Percentiles rank a stretch among this genome's conserved stretches.
Conservation (phyloP, 1,140 invertebrate species). For the Zaprionus ornatus region DNA sequence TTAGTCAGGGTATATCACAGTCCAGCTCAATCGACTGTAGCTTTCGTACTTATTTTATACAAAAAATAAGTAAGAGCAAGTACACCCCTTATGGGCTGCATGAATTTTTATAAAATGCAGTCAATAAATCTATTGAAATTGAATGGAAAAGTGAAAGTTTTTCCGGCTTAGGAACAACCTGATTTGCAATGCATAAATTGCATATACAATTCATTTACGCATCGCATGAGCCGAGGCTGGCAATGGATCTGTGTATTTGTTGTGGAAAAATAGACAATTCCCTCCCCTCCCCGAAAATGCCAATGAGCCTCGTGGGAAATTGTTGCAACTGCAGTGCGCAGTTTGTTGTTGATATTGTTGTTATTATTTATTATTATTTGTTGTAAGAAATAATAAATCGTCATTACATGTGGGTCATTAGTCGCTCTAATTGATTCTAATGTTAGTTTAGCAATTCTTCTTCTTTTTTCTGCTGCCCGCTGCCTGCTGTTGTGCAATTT, state of each 20-base stretch:
- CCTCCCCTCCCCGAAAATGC: conserved; percentile 43
- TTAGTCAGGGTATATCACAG: too few species aligned
- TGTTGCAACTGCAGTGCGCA: conserved; percentile 14
- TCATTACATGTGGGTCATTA: conserved; percentile 67
- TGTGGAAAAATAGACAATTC: conserved; percentile 52
- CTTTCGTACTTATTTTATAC: too few species aligned
- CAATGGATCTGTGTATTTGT: conserved; percentile 4
- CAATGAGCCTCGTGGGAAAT: conserved; percentile 28
- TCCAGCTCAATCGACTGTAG: too few species aligned
- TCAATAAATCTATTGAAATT: background rate
- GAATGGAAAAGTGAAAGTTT: background rate
- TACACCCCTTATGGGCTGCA: background rate
- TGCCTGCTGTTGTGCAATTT: conserved; percentile 13
- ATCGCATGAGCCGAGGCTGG: background rate
- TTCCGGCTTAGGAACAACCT: background rate
- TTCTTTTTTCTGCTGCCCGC: background rate
- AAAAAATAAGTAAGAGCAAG: background rate
- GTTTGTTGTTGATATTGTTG: conserved; percentile 28
- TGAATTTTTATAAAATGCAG: background rate
- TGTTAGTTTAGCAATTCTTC: conserved; percentile 51
- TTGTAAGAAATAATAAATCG: conserved; percentile 53
- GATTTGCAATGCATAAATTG: background rate
- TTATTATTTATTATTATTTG: conserved; percentile 30
- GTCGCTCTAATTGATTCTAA: conserved; percentile 66
- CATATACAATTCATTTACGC: background rate